Base-by-base conservation (phyloP, 1,140 invertebrate genomes). In the Solenopsis invicta region DNA sequence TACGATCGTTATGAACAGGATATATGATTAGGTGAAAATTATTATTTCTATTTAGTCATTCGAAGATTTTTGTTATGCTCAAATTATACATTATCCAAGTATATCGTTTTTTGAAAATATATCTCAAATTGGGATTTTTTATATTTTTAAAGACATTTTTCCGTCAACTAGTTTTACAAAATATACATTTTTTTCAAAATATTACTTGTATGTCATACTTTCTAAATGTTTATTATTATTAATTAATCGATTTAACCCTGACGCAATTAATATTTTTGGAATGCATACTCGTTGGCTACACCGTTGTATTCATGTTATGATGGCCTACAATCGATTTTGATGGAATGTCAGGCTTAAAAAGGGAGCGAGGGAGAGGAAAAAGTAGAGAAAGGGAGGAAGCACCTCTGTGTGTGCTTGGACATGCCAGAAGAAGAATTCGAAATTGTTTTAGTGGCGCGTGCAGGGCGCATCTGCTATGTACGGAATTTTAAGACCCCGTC, bases 401-500 rank as follows among this genome's bases (percentile, higher is more conserved):
- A 74, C 24, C 18, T 71, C 64, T 62, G 13, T 21, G 13, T 21
- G 37, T 66, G 86, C 50, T 77, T 45, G 54, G 29, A 45, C 75
- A 59, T 75, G 59, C 76, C 76, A 18, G 61, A 54, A 24, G 75
- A 89, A 92, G 86, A 87, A 89, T 91, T 91, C 24, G 16, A 91
- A 90, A 91, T 91, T 89, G 85, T 91, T 90, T 64, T 69, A 48
- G 37, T 16, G 71, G 56, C 72, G 81, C 74, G 85, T 84, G 85
- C 85, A 81, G 61, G 18, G 45, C 45, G 77, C 45, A 84, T 59
- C 66, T 16, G 89, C 74, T 85, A 88, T 88, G 87, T 71, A 54
- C 12, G 90, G 87, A 91, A 91, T 91, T 91, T 91, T 84, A 86
- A 88, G 87, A 84, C 48, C 54, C 48, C n/a, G 24, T 29, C n/a